A percentile compares a stretch with the other conserved stretches of the same genome.
Evolutionary conservation across 2,888 invertebrate species (phyloP).

Genomic region (Xestia xanthographa): DNA sequence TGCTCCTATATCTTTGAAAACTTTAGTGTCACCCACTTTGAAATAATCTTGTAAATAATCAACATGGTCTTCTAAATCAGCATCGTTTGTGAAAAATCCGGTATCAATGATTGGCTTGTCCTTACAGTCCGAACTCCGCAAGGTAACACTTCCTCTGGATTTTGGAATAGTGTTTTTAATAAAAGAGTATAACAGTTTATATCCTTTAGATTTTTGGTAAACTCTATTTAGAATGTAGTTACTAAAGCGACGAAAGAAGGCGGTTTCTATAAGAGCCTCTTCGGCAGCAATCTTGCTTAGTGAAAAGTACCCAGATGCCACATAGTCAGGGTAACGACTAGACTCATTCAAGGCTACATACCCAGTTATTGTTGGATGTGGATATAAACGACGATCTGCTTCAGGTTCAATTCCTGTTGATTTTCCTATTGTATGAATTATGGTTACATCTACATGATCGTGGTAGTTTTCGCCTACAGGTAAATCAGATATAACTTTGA

Average conservation of each 20-base stretch:
- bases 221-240: constrained; percentile 67
- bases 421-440: constrained; percentile 30
- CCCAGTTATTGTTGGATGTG: constrained; percentile 71
- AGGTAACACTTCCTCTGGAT: constrained; percentile 73
- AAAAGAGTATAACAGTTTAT: constrained; percentile 67
- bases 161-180: constrained; percentile 72
- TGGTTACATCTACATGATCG: constrained; percentile 64
- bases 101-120: constrained; percentile 69
- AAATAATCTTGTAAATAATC: constrained; percentile 46
- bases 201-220: constrained; percentile 54
- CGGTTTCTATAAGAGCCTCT: not conserved
- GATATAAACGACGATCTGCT: constrained; percentile 9
- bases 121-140: constrained; percentile 71
- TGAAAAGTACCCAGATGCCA: constrained; percentile 42
- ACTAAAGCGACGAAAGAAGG: constrained; percentile 28
- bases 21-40: constrained; percentile 26
- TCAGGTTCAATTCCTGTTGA: not conserved
- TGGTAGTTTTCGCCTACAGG: constrained; percentile 75
- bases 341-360: constrained; percentile 71
- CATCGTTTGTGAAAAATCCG: constrained; percentile 70
- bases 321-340: constrained; percentile 76
- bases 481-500: constrained; percentile 69
- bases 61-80: constrained; percentile 42
- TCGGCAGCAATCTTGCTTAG: not conserved
- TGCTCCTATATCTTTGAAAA: constrained; percentile 35